phyloP scores from a whole-genome alignment of 2,797 vertebrate species.

The Momotus momota region DNA sequence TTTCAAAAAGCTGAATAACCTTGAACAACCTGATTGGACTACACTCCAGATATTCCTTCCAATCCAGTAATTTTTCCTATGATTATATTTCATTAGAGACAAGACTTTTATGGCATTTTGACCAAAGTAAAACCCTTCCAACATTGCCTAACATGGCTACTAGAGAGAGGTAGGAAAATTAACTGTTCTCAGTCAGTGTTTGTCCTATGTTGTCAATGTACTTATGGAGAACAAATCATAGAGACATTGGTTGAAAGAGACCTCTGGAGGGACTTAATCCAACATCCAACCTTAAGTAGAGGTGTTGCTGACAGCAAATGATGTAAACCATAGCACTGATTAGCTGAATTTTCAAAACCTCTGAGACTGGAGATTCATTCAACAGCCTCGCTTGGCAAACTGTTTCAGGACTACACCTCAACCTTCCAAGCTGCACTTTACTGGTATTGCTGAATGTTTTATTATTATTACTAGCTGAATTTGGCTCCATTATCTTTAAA shows the following conservation, averaged over 20 bases:
- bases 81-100: background rate
- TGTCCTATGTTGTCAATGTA: background rate
- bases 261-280: background rate
- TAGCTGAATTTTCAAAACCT: background rate
- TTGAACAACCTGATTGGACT: background rate
- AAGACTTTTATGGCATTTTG: background rate
- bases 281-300: background rate
- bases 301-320: background rate
- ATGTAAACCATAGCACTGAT: background rate
- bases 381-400: background rate
- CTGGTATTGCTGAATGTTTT: background rate
- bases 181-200: background rate
- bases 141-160: background rate
- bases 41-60: background rate
- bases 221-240: background rate
- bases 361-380: background rate
- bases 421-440: background rate
- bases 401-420: background rate
- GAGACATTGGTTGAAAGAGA: background rate
- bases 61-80: background rate
- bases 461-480: background rate
- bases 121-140: background rate
- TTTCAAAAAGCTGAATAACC: background rate
- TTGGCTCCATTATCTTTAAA: background rate
- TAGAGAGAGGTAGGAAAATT: background rate